Conservation (phyloP, 2,797 vertebrate species). For the Sebastes nivosus region DNA sequence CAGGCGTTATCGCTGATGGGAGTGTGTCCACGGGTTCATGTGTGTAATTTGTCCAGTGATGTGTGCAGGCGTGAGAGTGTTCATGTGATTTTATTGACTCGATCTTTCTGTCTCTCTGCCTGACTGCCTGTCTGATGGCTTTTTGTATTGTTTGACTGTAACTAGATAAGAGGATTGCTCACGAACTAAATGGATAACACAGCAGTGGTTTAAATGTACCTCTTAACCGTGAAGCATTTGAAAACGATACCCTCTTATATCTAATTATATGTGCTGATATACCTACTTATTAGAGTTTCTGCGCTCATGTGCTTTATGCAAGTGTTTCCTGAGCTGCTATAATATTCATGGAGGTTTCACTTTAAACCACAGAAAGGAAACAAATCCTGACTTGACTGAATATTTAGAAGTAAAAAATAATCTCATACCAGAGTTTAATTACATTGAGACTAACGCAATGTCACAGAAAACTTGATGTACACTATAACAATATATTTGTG, state of each 20-base stretch:
- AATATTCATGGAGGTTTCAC: background rate
- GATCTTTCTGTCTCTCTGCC: conserved; percentile 19
- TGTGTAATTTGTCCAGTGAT: background rate
- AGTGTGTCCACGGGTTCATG: background rate
- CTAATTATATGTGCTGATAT: background rate
- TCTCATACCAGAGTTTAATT: background rate
- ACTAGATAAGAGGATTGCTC: conserved; percentile 14
- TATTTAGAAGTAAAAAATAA: background rate
- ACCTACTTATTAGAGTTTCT: background rate
- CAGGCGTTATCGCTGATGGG: background rate
- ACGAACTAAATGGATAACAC: background rate
- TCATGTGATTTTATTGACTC: conserved; percentile 55
- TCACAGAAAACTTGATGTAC: background rate
- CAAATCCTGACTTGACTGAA: background rate
- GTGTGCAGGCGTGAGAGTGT: background rate
- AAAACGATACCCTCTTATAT: background rate
- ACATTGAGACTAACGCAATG: too few species aligned
- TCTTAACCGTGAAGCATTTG: background rate
- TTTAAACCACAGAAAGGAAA: background rate
- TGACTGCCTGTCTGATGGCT: conserved; percentile 25
- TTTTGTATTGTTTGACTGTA: conserved; percentile 37
- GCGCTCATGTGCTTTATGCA: background rate
- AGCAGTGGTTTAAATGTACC: background rate
- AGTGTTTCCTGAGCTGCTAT: background rate
- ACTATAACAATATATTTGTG: background rate